phyloP scores from a whole-genome alignment of 2,888 invertebrate species.

The Gasteruption jaculator region DNA sequence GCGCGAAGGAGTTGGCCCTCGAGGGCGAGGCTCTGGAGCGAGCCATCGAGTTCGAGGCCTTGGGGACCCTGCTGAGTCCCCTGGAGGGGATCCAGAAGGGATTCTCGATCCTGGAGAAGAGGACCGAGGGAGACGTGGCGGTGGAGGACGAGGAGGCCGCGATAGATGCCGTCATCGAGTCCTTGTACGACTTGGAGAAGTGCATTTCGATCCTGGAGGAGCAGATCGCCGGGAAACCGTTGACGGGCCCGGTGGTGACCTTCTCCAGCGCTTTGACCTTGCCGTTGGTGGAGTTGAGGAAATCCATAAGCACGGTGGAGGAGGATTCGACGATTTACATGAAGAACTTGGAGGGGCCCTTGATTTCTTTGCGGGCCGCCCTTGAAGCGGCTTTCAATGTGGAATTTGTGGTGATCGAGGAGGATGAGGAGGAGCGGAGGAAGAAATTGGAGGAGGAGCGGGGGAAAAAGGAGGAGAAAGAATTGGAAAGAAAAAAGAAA shows the following conservation, averaged over 20 bases:
- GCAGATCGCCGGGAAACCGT: slow-evolving; percentile 25
- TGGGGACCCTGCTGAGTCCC: slow-evolving; percentile 20
- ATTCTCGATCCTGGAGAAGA: slow-evolving; percentile 21
- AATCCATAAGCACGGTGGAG: slow-evolving; percentile 25
- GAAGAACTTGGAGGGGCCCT: slow-evolving; percentile 24
- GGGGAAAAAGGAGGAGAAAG: slow-evolving; percentile 19
- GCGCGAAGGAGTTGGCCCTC: slow-evolving; percentile 14
- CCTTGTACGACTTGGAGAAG: slow-evolving; percentile 31
- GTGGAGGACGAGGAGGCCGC: slow-evolving; percentile 22
- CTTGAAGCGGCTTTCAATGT: slow-evolving; percentile 16
- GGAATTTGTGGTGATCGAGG: slow-evolving; percentile 19
- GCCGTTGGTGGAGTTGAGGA: slow-evolving; percentile 25
- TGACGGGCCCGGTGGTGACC: slow-evolving; percentile 5
- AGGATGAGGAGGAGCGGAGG: slow-evolving; percentile 20
- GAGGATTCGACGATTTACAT: slow-evolving; percentile 24
- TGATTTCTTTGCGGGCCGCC: slow-evolving; percentile 21
- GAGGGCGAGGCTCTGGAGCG: slow-evolving; percentile 3
- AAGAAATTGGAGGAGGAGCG: slow-evolving; percentile 10
- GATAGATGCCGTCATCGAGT: slow-evolving; percentile 30
- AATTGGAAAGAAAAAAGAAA: slow-evolving; percentile 15
- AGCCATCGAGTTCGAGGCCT: slow-evolving; percentile 21
- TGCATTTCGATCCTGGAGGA: slow-evolving; percentile 31
- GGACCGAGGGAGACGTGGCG: slow-evolving; percentile 3
- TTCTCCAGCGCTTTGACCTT: slow-evolving; percentile 18
- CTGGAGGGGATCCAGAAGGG: slow-evolving; percentile 23